phyloP scores from a whole-genome alignment of 2,888 invertebrate genomes.

The Pammene aurita region DNA sequence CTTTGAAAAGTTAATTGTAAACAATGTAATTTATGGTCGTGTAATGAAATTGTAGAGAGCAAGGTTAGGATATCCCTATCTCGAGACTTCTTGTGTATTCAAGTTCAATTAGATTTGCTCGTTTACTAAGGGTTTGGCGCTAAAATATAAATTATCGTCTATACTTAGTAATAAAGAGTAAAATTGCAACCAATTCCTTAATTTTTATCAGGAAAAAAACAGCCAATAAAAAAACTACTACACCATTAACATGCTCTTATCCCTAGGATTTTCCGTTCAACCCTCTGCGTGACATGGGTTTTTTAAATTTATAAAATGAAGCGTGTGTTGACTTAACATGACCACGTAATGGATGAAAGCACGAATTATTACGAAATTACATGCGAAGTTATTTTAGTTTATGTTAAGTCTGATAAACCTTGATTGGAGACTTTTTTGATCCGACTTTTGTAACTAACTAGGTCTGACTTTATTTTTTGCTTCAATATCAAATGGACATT shows the following conservation, averaged over 20 bases:
- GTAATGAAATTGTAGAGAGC: conserved; percentile 1
- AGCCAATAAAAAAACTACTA: too few species aligned
- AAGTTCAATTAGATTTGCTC: not conserved
- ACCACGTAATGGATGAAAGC: not conserved
- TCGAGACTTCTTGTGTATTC: not conserved
- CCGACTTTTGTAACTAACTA: too few species aligned
- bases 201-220: too few species aligned
- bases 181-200: too few species aligned
- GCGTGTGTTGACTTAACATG: conserved; percentile 18
- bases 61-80: conserved; percentile 32
- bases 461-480: too few species aligned
- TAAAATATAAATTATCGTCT: too few species aligned
- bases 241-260: too few species aligned
- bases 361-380: conserved; percentile 5
- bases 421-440: too few species aligned
- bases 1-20: conserved; percentile 17
- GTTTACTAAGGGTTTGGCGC: too few species aligned
- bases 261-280: not conserved
- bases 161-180: too few species aligned
- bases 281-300: conserved; percentile 14
- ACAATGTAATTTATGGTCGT: conserved; percentile 14
- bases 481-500: too few species aligned
- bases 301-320: not conserved
- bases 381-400: not conserved
- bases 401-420: too few species aligned